A percentile compares a stretch with the other conserved stretches of the same genome.
Conservation (phyloP, 1,140 invertebrate species). For the Leptonema lineaticorne region DNA sequence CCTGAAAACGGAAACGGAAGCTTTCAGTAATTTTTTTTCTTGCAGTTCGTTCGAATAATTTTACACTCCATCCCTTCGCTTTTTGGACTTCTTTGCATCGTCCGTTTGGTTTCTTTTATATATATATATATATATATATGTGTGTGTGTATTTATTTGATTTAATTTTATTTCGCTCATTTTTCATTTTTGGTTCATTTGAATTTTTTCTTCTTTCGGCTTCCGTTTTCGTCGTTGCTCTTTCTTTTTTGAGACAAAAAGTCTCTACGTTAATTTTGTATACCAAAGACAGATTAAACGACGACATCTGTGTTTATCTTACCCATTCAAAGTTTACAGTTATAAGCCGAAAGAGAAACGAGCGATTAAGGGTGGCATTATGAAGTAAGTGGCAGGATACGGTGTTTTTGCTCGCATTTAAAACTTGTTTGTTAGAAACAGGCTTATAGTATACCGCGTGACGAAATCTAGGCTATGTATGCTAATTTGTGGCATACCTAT, state of each 20-base stretch:
- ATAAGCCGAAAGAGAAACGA: conserved; percentile 19
- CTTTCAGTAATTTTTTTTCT: background rate
- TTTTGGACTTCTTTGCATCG: too few species aligned
- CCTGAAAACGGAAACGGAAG: background rate
- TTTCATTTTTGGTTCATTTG: background rate
- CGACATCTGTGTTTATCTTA: conserved; percentile 15
- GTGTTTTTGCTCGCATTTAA: conserved; percentile 7
- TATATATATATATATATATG: too few species aligned
- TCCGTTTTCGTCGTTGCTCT: background rate
- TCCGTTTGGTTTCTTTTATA: too few species aligned
- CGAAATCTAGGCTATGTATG: background rate
- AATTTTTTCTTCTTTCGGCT: background rate
- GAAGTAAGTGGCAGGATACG: background rate
- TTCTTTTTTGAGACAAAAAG: too few species aligned
- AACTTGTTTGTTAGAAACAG: conserved; percentile 5
- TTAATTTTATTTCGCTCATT: too few species aligned
- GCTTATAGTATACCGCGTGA: background rate
- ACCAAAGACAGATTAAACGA: background rate
- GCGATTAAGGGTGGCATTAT: conserved; percentile 7
- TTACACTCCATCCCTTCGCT: background rate
- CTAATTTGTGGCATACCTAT: too few species aligned
- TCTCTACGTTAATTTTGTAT: background rate
- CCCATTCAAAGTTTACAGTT: conserved; percentile 16
- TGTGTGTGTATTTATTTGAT: too few species aligned
- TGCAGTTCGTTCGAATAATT: background rate